Evolutionary conservation across 2,888 invertebrate genomes (phyloP).

Genomic region (Lucinisca nassula): DNA sequence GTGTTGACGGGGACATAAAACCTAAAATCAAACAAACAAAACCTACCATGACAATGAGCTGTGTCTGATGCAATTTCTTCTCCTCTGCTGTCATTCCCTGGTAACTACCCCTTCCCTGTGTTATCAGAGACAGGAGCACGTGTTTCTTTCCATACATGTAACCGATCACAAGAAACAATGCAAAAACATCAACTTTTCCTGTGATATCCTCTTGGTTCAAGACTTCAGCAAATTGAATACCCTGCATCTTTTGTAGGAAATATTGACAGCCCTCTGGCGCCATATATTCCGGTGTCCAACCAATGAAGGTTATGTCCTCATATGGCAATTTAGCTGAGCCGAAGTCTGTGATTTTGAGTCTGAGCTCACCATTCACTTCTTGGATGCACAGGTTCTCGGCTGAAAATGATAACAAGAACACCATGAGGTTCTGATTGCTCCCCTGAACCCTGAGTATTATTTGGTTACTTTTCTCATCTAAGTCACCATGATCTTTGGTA

Average conservation of each 20-base stretch:
- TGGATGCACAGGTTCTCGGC: slow-evolving; percentile 70
- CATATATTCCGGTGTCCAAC: slow-evolving; percentile 74
- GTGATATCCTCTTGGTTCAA: slow-evolving; percentile 52
- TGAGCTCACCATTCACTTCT: neutral
- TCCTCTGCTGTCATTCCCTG: slow-evolving; percentile 9
- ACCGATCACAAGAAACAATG: slow-evolving; percentile 63
- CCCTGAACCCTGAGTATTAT: no score
- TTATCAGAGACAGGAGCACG: slow-evolving; percentile 65
- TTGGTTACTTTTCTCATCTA: no score
- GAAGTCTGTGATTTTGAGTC: slow-evolving; percentile 70
- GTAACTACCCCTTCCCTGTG: slow-evolving; percentile 62
- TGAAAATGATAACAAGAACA: no score
- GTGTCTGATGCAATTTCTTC: slow-evolving; percentile 38
- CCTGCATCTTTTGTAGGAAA: slow-evolving; percentile 43
- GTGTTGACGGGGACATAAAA: no score
- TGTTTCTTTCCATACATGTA: slow-evolving; percentile 69
- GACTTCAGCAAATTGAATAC: neutral
- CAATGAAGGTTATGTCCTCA: slow-evolving; percentile 54
- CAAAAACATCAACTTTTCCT: slow-evolving; percentile 69
- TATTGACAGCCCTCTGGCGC: slow-evolving; percentile 65
- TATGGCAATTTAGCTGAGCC: slow-evolving; percentile 68
- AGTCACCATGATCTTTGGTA: no score
- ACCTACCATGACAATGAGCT: slow-evolving; percentile 64
- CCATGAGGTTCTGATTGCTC: no score
- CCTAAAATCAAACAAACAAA: no score